Base-by-base conservation (phyloP, 1,140 invertebrate species). In the Sycophaga agraensis region DNA sequence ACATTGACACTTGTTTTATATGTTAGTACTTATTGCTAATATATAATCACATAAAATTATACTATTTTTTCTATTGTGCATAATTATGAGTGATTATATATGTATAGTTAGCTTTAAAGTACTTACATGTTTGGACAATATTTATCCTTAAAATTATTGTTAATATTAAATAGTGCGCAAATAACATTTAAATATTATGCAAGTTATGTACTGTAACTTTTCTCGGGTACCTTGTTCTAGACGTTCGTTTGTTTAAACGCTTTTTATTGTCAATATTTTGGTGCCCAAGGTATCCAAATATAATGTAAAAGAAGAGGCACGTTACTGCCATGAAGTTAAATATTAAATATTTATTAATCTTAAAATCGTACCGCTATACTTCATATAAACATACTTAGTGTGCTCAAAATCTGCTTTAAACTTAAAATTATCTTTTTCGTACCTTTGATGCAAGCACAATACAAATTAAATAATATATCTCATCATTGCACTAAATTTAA, bases 211-310 rank as follows among this genome's bases (percentile, higher is more conserved):
- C n/a, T 2, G 28, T 37, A 9, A 55, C 11, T 28, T 56, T 54
- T 55, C 59, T 54, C 49, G 39, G 50, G 40, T 55, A 55, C 5
- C 40, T 56, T 50, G 45, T 56, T 62, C 34, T 39, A 55, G 14
- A 26, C 39, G 16, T 21, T 40, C 14, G 53, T 56, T 7, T 50
- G 35, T 48, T 48, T 17, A 34, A 56, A 34, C 16, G 43, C 39
- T 62, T 62, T 62, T 50, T 49, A 50, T 62, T 40, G 24, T 54
- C 42, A 62, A 19, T 62, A 12, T 62, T 56, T 56, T 55, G 59
- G 24, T 46, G 19, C 37, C 22, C 19, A 2, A 19, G 4, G 45
- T 26, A 21, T 24, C 16, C 16, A 46, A 62, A 62, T 34, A 28
- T 16, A 39, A 48, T 40, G 5, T 12, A 14, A 39, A 49, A 58